Percentiles rank a stretch among this genome's conserved stretches.
These are phyloP conservation scores for Capreolus pygargus DNA, from an alignment of 2,113 vertebrate species.

Conservation along the genomic window DNA sequence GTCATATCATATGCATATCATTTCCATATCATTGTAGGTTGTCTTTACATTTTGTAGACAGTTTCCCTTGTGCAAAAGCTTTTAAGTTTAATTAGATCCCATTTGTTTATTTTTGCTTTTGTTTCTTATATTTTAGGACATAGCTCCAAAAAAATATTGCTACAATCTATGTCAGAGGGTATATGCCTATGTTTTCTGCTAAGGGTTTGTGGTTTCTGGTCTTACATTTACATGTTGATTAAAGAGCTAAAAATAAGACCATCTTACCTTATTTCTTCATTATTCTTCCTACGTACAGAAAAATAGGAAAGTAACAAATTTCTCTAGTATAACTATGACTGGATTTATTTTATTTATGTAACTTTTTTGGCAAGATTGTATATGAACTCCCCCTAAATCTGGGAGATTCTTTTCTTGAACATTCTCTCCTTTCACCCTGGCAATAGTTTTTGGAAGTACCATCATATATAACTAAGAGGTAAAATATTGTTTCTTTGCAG, in stretches of 20 bases:
- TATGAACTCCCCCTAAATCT: not conserved
- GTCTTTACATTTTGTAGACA: not conserved
- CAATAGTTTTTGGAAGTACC: not conserved
- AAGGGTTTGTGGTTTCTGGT: not conserved
- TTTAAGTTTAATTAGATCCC: not conserved
- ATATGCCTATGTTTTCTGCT: not conserved
- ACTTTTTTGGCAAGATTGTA: not conserved
- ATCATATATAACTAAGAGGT: not conserved
- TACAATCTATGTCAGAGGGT: not conserved
- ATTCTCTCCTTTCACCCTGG: not conserved
- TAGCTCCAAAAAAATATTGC: not conserved
- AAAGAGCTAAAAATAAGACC: not conserved
- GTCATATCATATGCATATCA: not conserved
- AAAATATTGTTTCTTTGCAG: not conserved
- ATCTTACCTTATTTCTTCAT: not conserved
- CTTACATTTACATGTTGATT: not conserved
- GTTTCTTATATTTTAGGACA: not conserved
- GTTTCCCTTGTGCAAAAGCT: not conserved
- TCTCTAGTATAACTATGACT: not conserved
- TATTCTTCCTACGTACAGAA: not conserved
- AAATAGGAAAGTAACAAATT: not conserved
- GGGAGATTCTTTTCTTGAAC: not conserved
- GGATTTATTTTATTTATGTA: not conserved
- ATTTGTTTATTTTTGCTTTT: not conserved
- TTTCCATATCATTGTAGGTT: not conserved